phyloP scores from a whole-genome alignment of 1,140 invertebrate species.

The Eciton burchellii region DNA sequence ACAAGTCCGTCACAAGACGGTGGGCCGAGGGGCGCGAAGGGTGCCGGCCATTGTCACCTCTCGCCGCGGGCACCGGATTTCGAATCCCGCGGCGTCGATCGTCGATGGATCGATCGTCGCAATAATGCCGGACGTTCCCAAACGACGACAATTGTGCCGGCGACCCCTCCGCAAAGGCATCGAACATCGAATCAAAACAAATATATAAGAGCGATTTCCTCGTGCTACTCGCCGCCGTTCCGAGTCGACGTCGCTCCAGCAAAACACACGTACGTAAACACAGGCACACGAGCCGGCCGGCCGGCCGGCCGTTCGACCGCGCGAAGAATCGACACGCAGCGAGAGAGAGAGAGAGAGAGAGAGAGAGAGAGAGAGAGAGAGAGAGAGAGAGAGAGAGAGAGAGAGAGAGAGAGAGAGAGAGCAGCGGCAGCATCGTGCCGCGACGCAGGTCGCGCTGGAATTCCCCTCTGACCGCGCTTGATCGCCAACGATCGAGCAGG shows the following conservation, averaged over 20 bases:
- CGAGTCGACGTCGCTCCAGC: background rate
- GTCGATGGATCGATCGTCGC: constrained; percentile 44
- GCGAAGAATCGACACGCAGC: background rate
- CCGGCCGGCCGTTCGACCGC: background rate
- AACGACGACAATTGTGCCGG: constrained; percentile 23
- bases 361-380: no score
- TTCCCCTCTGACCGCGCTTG: no score
- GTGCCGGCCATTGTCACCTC: constrained; percentile 54
- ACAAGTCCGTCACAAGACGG: constrained; percentile 53
- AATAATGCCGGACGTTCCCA: constrained; percentile 46
- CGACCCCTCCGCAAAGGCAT: constrained; percentile 36
- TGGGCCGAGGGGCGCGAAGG: constrained; percentile 2
- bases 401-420: no score
- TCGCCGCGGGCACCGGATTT: constrained; percentile 27
- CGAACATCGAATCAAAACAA: constrained; percentile 46
- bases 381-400: no score
- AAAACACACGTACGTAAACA: no score
- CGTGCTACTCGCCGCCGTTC: background rate
- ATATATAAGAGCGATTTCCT: constrained; percentile 34
- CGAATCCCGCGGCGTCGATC: constrained; percentile 24
- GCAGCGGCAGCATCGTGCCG: no score
- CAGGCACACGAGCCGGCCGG: background rate
- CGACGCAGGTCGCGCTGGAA: no score
- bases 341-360: no score
- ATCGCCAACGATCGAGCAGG: no score